Evolutionary conservation across 2,888 invertebrate genomes (phyloP).

Genomic region (Elegia similella): DNA sequence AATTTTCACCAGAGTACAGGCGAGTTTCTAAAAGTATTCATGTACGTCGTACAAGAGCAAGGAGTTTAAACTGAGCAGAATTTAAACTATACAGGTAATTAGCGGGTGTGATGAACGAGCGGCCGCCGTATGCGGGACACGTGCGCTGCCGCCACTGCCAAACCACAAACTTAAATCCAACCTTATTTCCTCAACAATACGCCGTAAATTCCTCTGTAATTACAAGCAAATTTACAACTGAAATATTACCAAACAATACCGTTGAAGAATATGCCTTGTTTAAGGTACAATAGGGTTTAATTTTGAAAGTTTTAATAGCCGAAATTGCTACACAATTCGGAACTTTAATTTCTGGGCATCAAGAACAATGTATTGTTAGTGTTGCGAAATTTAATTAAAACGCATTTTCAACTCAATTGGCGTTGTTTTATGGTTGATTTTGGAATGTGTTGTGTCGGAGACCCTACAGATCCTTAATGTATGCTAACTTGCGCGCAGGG

Average conservation of each 20-base stretch:
- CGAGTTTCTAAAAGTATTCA: constrained; percentile 7
- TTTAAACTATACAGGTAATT: constrained; percentile 39
- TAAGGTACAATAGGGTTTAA: background rate
- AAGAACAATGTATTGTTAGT: constrained; percentile 13
- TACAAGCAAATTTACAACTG: background rate
- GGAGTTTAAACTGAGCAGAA: constrained; percentile 32
- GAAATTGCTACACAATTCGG: constrained; percentile 12
- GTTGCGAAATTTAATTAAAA: background rate
- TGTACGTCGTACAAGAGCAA: background rate
- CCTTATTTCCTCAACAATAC: background rate
- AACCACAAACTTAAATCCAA: background rate
- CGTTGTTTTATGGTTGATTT: background rate
- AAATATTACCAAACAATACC: background rate
- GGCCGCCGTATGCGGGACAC: constrained; percentile 22
- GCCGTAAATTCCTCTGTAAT: background rate
- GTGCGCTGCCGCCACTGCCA: constrained; percentile 18
- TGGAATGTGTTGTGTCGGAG: background rate
- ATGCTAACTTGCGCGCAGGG: constrained; percentile 23
- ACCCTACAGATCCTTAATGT: constrained; percentile 17
- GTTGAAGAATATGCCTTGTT: background rate
- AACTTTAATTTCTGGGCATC: constrained; percentile 14
- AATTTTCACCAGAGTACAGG: background rate
- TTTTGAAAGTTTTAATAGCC: background rate
- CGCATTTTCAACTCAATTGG: background rate
- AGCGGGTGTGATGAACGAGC: constrained; percentile 37